These are phyloP conservation scores for Phenganax marumi DNA, from an alignment of 92 coral and sea anemone genomes.

Conservation along the genomic window DNA sequence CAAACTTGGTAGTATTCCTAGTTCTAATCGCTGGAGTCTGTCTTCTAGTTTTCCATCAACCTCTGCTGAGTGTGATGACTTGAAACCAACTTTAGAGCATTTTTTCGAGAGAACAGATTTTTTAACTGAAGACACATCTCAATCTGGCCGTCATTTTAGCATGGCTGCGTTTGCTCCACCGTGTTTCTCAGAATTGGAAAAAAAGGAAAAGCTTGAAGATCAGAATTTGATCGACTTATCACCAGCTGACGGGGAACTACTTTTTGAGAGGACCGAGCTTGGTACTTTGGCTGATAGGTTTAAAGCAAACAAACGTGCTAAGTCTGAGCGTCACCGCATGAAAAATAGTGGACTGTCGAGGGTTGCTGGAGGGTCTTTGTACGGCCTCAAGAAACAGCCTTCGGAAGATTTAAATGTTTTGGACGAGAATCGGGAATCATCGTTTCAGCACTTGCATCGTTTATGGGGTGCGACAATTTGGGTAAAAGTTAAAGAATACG, in stretches of 20 bases:
- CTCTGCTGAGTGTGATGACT: not conserved
- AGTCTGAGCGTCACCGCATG: constrained; percentile 9
- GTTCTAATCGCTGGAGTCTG: constrained; percentile 20
- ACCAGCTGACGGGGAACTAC: not conserved
- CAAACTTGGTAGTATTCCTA: not conserved
- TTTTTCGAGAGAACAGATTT: constrained; percentile 31
- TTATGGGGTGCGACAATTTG: constrained; percentile 91
- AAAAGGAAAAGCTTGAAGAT: constrained; percentile 18
- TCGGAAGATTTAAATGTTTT: constrained; percentile 50
- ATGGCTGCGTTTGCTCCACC: constrained; percentile 23
- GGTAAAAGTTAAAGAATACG: constrained; percentile 88
- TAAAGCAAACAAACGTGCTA: constrained; percentile 16
- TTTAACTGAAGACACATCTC: not conserved
- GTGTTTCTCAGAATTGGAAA: constrained; percentile 20
- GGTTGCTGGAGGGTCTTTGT: not conserved
- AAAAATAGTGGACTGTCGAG: not conserved
- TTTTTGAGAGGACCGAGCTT: not conserved
- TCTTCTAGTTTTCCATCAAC: not conserved
- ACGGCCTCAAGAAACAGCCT: not conserved
- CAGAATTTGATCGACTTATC: not conserved
- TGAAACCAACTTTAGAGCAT: not conserved
- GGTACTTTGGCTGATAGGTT: not conserved
- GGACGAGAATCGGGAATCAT: constrained; percentile 59
- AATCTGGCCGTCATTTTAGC: constrained; percentile 24
- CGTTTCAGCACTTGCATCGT: constrained; percentile 78